A percentile compares a stretch with the other conserved stretches of the same genome.
phyloP scores from a whole-genome alignment of 2,888 invertebrate species.

The Stenotaenia linearis region DNA sequence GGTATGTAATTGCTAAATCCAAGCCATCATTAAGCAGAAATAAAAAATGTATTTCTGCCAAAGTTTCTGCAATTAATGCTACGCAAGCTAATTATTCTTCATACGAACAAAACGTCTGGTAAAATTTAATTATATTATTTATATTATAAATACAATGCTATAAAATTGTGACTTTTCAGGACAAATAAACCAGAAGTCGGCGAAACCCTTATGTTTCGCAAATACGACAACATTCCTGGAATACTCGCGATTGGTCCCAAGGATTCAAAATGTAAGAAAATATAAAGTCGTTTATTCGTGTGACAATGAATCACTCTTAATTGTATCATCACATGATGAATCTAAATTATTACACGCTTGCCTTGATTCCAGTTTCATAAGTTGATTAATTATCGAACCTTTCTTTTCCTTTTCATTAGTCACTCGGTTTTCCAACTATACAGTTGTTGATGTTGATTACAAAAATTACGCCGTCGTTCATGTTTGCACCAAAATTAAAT shows the following conservation, averaged over 20 bases:
- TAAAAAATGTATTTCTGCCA: background rate
- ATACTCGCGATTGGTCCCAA: background rate
- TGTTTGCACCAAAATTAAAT: background rate
- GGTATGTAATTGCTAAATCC: background rate
- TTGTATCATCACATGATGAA: too few relatives aligned
- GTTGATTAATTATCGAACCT: background rate
- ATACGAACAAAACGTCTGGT: background rate
- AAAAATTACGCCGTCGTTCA: background rate
- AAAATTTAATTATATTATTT: background rate
- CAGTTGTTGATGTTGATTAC: background rate
- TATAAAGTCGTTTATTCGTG: too few relatives aligned
- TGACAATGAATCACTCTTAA: too few relatives aligned
- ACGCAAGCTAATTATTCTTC: background rate
- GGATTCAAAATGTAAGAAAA: background rate
- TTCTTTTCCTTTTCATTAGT: background rate
- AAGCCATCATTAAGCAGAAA: background rate
- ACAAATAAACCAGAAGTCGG: background rate
- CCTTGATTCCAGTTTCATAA: background rate
- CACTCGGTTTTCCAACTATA: background rate
- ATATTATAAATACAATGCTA: background rate
- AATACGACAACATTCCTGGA: background rate
- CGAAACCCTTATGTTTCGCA: background rate
- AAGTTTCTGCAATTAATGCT: background rate
- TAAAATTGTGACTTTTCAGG: background rate
- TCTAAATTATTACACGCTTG: too few relatives aligned